Conservation (phyloP, 2,113 vertebrate genomes). For the Phaethornis superciliosus region DNA sequence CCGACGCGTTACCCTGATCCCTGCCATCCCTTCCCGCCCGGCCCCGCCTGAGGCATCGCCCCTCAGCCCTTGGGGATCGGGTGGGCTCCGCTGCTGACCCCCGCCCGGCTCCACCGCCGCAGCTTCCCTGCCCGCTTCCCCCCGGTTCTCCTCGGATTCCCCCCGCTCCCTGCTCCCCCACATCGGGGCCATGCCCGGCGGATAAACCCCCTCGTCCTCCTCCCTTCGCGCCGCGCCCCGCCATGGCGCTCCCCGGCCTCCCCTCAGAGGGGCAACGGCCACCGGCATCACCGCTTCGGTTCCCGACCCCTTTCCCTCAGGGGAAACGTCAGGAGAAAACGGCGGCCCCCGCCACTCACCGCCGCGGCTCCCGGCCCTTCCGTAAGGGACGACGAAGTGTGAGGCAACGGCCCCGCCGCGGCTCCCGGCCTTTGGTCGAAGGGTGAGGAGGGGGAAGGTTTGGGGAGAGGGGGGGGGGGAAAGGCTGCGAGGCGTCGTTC, state of each 20-base stretch:
- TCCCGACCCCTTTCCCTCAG: neutral
- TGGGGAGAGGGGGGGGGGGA: too few relatives aligned
- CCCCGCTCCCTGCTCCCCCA: neutral
- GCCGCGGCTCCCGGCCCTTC: constrained; percentile 7
- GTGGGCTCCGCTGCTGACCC: neutral
- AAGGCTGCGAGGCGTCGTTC: neutral
- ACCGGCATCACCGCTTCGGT: neutral
- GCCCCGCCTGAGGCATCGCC: neutral
- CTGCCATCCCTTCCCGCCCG: neutral
- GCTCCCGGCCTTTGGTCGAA: too few relatives aligned
- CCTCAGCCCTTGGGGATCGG: neutral
- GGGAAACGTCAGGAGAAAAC: constrained; percentile 42
- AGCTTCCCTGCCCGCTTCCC: neutral
- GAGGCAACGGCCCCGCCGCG: too few relatives aligned
- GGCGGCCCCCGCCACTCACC: neutral
- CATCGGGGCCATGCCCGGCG: neutral
- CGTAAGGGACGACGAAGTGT: neutral
- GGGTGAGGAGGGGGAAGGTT: too few relatives aligned
- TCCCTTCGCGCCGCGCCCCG: neutral
- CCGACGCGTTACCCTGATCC: rapidly evolving
- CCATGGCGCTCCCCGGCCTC: neutral
- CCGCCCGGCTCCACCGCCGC: neutral
- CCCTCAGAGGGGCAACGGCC: neutral
- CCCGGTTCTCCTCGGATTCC: neutral
- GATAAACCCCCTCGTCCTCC: neutral